A percentile compares a stretch with the other conserved stretches of the same genome.
Evolutionary conservation across 2,888 invertebrate species (phyloP).

Genomic region (Bellardia pandia): DNA sequence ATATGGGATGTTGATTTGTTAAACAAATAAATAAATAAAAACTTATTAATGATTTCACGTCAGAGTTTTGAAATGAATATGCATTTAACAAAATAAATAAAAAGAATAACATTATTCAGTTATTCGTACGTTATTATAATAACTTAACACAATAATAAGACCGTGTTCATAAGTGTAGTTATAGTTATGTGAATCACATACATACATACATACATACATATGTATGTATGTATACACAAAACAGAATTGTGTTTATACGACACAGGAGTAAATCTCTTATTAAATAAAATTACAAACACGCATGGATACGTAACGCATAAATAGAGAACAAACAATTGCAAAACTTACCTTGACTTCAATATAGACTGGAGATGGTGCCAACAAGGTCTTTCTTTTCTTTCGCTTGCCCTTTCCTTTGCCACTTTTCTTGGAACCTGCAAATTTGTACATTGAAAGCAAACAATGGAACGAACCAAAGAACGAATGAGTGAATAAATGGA

Average conservation of each 20-base stretch:
- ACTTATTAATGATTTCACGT: neutral
- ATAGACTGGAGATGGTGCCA: slow-evolving; percentile 78
- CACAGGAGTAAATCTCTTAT: too few species aligned
- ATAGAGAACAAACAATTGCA: neutral
- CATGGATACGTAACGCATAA: too few species aligned
- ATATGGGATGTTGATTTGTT: neutral
- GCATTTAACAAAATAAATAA: neutral
- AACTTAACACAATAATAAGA: too few species aligned
- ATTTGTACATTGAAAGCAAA: slow-evolving; percentile 8
- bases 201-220: too few species aligned
- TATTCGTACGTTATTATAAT: too few species aligned
- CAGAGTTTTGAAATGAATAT: neutral
- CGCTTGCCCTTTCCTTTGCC: slow-evolving; percentile 77
- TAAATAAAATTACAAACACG: too few species aligned
- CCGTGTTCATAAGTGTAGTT: too few species aligned
- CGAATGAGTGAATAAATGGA: neutral
- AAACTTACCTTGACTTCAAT: slow-evolving; percentile 82
- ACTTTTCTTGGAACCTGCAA: slow-evolving; percentile 75
- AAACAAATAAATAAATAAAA: too few species aligned
- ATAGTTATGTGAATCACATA: too few species aligned
- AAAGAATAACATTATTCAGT: neutral
- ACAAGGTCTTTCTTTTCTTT: slow-evolving; percentile 80
- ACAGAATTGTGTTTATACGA: too few species aligned
- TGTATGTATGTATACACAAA: too few species aligned
- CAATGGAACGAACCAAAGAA: slow-evolving; percentile 13